phyloP scores from a whole-genome alignment of 2,797 vertebrate species.

The Acanthurus tractus region DNA sequence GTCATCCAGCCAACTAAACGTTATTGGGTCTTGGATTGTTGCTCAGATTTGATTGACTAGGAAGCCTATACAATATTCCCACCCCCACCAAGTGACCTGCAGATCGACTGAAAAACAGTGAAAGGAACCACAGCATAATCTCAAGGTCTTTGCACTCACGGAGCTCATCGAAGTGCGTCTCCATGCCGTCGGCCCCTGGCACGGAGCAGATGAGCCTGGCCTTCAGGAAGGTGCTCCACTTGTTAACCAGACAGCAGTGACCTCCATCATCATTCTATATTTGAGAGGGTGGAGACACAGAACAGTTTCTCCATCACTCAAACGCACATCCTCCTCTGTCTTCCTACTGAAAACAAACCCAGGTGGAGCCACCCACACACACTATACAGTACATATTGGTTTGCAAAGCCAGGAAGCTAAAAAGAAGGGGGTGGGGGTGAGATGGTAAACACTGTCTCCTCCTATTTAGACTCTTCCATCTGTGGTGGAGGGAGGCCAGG shows the following conservation, averaged over 20 bases:
- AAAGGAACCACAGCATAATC: neutral
- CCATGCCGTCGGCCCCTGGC: conserved; percentile 94
- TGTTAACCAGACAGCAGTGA: conserved; percentile 98
- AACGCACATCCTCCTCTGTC: conserved; percentile 49
- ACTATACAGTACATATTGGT: conserved; percentile 51
- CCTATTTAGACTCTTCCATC: conserved; percentile 77
- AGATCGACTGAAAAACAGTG: conserved; percentile 15
- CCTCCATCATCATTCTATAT: conserved; percentile 95
- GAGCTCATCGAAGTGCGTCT: conserved; percentile 98
- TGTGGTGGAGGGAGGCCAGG: conserved; percentile 65
- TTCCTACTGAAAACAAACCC: conserved; percentile 68
- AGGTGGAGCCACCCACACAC: conserved; percentile 67
- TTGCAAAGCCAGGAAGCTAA: conserved; percentile 55
- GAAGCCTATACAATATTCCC: conserved; percentile 31
- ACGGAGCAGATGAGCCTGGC: conserved; percentile 97
- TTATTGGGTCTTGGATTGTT: neutral
- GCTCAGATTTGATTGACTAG: conserved; percentile 42
- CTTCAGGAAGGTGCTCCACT: conserved; percentile 99
- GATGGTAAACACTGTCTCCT: conserved; percentile 74
- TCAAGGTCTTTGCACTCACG: conserved; percentile 85
- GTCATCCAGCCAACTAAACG: neutral
- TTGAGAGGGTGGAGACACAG: conserved; percentile 29
- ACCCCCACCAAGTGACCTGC: conserved; percentile 21
- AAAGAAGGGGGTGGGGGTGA: conserved; percentile 33
- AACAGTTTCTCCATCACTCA: conserved; percentile 63